Base-by-base conservation (phyloP, 2,113 vertebrate species). In the Piliocolobus tephrosceles region DNA sequence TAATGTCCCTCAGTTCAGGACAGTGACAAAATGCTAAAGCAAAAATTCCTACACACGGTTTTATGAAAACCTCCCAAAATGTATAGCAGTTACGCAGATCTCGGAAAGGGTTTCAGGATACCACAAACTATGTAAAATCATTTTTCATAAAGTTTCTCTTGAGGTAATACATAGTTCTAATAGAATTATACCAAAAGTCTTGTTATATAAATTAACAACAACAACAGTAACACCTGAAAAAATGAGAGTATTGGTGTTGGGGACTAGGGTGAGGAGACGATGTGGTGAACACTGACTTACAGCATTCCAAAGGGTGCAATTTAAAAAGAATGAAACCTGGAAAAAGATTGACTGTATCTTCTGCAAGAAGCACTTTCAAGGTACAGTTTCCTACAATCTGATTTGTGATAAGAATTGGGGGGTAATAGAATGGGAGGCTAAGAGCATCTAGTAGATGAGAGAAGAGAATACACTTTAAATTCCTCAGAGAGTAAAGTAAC, bases 191-290 rank as follows among this genome's bases (percentile, higher is more conserved):
- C 1, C 14, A n/a, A 66, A 68, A 18, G 25, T 1, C 43, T 45
- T 55, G 5, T 94, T 79, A 55, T 6, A 86, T 64, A 88, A 84
- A 38, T 20, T 66, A 52, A 43, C 58, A 90, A 88, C 11, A 76
- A 70, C n/a, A 73, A 73, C 20, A 72, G 20, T 20, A 73, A 32
- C 25, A 58, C 32, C 9, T 32, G 1, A 20, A 38, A 84, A 84
- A 57, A 14, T 0, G 30, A 16, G 0, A 43, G 6, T 35, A 3
- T 30, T 38, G 18, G 5, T 8, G 4, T 12, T 27, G 3, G 55
- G 17, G 25, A 10, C 16, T 52, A 40, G 18, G 22, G 5, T 55
- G 30, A 8, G 32, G 30, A 68, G 1, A 2, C 2, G 4, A n/a
- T 17, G 2, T 1, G 25, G 23, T 40, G 17, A 84, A 3, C 50